Evolutionary conservation across 2,888 invertebrate species (phyloP).

Genomic region (Saturnia japonica): DNA sequence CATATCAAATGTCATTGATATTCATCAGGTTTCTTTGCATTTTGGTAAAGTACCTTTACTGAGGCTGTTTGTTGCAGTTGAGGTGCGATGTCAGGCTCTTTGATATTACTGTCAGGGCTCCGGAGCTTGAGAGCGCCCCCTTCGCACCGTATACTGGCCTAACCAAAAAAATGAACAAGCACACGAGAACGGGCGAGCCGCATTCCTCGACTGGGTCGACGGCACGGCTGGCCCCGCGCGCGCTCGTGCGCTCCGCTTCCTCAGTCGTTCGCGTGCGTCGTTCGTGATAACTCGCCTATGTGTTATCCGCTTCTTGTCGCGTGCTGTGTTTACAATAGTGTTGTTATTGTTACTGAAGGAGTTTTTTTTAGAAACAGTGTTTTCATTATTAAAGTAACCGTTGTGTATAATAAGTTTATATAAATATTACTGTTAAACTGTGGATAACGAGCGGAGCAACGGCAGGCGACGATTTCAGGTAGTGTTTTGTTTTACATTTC

Average conservation of each 20-base stretch:
- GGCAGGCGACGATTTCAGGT: slow-evolving; percentile 78
- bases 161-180: slow-evolving; percentile 66
- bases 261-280: slow-evolving; percentile 76
- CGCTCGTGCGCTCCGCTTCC: slow-evolving; percentile 34
- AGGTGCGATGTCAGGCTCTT: slow-evolving; percentile 3
- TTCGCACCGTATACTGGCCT: slow-evolving; percentile 43
- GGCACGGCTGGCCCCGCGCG: slow-evolving; percentile 52
- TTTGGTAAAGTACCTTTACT: neutral
- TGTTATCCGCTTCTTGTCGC: slow-evolving; percentile 55
- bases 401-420: slow-evolving; percentile 37
- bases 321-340: slow-evolving; percentile 75
- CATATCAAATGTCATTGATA: too few species aligned
- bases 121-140: slow-evolving; percentile 21
- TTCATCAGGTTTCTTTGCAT: neutral
- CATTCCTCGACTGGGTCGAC: slow-evolving; percentile 78
- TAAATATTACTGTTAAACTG: slow-evolving; percentile 46
- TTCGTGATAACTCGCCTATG: slow-evolving; percentile 52
- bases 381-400: slow-evolving; percentile 29
- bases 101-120: slow-evolving; percentile 6
- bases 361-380: slow-evolving; percentile 59
- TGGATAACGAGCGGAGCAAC: slow-evolving; percentile 62
- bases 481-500: slow-evolving; percentile 69
- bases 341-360: slow-evolving; percentile 66
- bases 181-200: slow-evolving; percentile 72
- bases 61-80: neutral